Base-by-base conservation (phyloP, 2,888 invertebrate genomes). In the Trachelus troglodyta region DNA sequence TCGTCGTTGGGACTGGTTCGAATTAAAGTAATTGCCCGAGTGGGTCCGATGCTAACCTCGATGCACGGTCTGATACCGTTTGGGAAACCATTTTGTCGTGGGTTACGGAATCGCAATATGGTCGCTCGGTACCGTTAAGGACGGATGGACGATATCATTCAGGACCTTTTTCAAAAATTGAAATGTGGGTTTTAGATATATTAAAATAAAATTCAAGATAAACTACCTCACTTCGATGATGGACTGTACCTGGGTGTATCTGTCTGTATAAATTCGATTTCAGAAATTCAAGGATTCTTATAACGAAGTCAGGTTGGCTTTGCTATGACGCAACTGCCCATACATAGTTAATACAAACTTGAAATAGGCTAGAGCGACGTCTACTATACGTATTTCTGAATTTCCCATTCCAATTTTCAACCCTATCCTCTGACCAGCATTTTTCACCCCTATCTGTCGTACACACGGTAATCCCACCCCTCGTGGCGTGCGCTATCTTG, bases 1-100 rank as follows among this genome's bases (percentile, higher is more conserved):
- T 34, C 56, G 73, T 68, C 31, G 12, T 23, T 33, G 34, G 74
- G 35, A 40, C 79, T 76, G 83, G 83, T 84, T 84, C 85, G 86
- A 87, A 87, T 87, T 87, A 87, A 86, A 84, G 86, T 88, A 87
- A 88, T 87, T 86, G 87, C 84, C 84, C 84, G 56, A 23, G 56
- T 56, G 23, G 23, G 23, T 56, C 56, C 56, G 56, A 56, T 56
- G 23, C 40, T 56, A 15, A 23, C 40, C 40, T 23, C 40, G 23
- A 56, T 56, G 9, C 56, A 15, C 40, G 40, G 40, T 23, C 15
- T 23, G 40, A 23, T 40, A 15, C 23, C 40, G 40, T 56, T 56
- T 56, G 56, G 9, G 56, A 56, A 56, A 2, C 56, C 9, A 56
- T 56, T 23, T 56, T 56, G 56, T 23, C 56, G 0, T 56, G 56